Conservation (phyloP, 2,113 vertebrate genomes). For the Siphamia tubifer region DNA sequence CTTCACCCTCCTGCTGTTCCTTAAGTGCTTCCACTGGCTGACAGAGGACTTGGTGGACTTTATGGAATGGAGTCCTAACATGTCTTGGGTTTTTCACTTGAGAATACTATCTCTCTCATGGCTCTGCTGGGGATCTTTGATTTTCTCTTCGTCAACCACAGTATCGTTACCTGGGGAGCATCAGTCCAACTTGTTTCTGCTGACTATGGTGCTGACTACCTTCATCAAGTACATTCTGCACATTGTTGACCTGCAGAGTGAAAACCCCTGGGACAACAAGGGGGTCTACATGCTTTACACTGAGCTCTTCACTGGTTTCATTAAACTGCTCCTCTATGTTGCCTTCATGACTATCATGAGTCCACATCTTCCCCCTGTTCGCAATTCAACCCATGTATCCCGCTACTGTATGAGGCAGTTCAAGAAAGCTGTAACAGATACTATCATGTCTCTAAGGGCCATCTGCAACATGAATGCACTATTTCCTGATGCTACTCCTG, state of each 20-base stretch:
- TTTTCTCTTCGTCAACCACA: no score
- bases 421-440: constrained; percentile 95
- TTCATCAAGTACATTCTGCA: constrained; percentile 96
- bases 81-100: no score
- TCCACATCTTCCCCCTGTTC: constrained; percentile 97
- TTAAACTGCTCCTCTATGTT: constrained; percentile 96
- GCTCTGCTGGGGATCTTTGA: no score
- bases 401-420: constrained; percentile 96
- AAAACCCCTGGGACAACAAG: constrained; percentile 98
- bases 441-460: constrained; percentile 95
- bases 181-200: no score
- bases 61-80: constrained; percentile 77
- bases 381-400: constrained; percentile 99
- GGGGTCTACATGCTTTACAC: constrained; percentile 98
- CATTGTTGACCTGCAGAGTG: constrained; percentile 91
- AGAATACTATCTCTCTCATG: no score
- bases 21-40: constrained; percentile 98
- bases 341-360: constrained; percentile 99
- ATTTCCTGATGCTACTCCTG: constrained; percentile 92
- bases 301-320: constrained; percentile 95
- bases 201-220: constrained; percentile 96
- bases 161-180: no score
- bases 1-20: constrained; percentile 96
- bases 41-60: constrained; percentile 97
- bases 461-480: constrained; percentile 98